Conservation (phyloP, 1,140 invertebrate species). For the Ericerus pela region DNA sequence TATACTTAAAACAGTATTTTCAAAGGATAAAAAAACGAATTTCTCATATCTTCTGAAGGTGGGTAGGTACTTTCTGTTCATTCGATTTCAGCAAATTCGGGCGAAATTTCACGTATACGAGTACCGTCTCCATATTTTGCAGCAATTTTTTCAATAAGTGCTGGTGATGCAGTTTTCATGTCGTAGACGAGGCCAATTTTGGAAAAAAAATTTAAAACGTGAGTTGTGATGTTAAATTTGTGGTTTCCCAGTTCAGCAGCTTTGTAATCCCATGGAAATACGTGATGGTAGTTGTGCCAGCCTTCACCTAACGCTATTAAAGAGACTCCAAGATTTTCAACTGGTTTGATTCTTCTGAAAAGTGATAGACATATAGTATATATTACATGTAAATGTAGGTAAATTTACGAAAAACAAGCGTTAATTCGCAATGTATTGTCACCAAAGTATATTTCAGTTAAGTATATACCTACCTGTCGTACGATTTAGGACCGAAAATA, state of each 20-base stretch:
- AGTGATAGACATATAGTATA: too few relatives aligned
- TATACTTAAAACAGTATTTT: too few relatives aligned
- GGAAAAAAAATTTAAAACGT: constrained; percentile 72
- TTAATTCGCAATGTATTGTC: too few relatives aligned
- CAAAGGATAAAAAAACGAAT: too few relatives aligned
- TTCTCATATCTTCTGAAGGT: too few relatives aligned
- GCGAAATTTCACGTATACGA: not conserved
- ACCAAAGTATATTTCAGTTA: too few relatives aligned
- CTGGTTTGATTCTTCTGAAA: constrained; percentile 51
- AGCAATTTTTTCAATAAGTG: constrained; percentile 31
- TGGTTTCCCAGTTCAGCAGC: constrained; percentile 67
- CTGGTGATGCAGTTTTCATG: constrained; percentile 57
- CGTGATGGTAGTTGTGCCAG: constrained; percentile 93
- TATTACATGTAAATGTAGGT: too few relatives aligned
- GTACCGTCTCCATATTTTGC: not conserved
- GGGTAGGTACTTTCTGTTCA: too few relatives aligned
- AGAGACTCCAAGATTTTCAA: constrained; percentile 53
- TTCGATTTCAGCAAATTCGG: not conserved
- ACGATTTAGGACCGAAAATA: constrained; percentile 63
- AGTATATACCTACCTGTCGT: constrained; percentile 46
- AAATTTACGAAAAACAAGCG: too few relatives aligned
- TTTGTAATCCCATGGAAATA: constrained; percentile 90
- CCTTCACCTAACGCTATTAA: constrained; percentile 65
- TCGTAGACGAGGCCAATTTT: constrained; percentile 80
- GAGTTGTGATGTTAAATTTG: constrained; percentile 62